Evolutionary conservation across 2,888 invertebrate genomes (phyloP).

Genomic region (Lasioglossum lativentre): DNA sequence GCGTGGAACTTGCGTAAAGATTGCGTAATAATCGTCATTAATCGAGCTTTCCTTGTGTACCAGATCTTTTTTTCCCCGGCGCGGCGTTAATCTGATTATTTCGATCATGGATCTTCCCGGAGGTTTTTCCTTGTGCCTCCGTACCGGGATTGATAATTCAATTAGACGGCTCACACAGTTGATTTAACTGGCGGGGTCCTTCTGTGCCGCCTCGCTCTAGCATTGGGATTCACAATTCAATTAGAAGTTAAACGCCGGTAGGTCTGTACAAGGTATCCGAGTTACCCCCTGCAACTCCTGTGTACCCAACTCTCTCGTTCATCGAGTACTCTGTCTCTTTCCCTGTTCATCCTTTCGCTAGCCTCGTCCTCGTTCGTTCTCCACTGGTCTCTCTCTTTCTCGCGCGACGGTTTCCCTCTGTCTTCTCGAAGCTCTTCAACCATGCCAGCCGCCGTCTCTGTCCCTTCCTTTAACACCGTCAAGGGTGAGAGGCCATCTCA

Average conservation of each 20-base stretch:
- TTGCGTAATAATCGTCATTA: slow-evolving; percentile 17
- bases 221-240: slow-evolving; percentile 80
- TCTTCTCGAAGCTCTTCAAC: slow-evolving; percentile 31
- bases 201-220: slow-evolving; percentile 67
- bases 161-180: slow-evolving; percentile 76
- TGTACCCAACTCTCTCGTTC: slow-evolving; percentile 58
- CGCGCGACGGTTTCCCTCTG: not conserved
- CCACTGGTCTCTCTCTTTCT: not conserved
- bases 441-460: slow-evolving; percentile 27
- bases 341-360: not conserved
- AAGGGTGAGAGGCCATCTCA: slow-evolving; percentile 73
- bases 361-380: not conserved
- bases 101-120: slow-evolving; percentile 69
- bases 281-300: slow-evolving; percentile 69
- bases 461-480: slow-evolving; percentile 50
- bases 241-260: slow-evolving; percentile 80
- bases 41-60: slow-evolving; percentile 19
- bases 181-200: slow-evolving; percentile 76
- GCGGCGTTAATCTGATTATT: slow-evolving; percentile 68
- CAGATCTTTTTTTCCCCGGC: slow-evolving; percentile 57
- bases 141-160: slow-evolving; percentile 76
- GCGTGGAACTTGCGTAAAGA: not conserved
- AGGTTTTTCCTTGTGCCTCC: slow-evolving; percentile 55
- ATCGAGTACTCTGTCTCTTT: slow-evolving; percentile 23
- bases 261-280: slow-evolving; percentile 76